Conservation (phyloP, 2,113 vertebrate genomes). For the Vidua macroura region DNA sequence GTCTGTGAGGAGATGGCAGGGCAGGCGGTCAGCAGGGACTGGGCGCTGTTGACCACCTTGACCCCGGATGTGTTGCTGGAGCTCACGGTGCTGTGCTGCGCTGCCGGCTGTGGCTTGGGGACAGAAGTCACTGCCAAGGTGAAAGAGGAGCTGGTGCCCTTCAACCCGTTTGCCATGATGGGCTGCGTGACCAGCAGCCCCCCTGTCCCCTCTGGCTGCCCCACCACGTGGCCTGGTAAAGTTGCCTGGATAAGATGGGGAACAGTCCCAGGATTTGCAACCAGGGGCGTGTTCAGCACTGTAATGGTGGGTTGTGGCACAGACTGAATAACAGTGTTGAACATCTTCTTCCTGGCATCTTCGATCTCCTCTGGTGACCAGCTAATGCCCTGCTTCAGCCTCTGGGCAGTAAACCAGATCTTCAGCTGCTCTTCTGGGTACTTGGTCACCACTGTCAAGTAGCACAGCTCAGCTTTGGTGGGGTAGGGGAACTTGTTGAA, state of each 20-base stretch:
- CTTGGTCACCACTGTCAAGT: constrained; percentile 96
- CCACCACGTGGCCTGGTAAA: constrained; percentile 81
- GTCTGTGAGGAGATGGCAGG: constrained; percentile 74
- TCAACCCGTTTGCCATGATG: constrained; percentile 88
- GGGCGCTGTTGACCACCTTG: constrained; percentile 76
- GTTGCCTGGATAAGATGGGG: constrained; percentile 86
- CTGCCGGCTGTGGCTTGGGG: constrained; percentile 77
- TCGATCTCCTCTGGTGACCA: constrained; percentile 99
- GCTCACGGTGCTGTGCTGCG: constrained; percentile 81
- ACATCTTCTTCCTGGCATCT: constrained; percentile 98
- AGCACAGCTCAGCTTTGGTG: constrained; percentile 97
- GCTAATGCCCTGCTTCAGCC: constrained; percentile 97
- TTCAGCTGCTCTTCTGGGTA: constrained; percentile 98
- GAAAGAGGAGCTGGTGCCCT: constrained; percentile 85
- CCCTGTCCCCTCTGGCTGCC: constrained; percentile 80
- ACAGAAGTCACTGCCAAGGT: constrained; percentile 82
- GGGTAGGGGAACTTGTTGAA: constrained; percentile 99
- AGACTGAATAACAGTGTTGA: constrained; percentile 95
- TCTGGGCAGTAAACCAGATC: constrained; percentile 98
- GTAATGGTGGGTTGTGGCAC: constrained; percentile 87
- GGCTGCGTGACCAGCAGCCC: constrained; percentile 92
- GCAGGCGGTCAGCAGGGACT: constrained; percentile 71
- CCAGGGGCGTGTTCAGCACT: constrained; percentile 87
- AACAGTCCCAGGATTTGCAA: constrained; percentile 79
- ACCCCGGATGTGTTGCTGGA: constrained; percentile 62